Conservation (phyloP, 1,140 invertebrate species). For the Caenorhabditis briggsae region DNA sequence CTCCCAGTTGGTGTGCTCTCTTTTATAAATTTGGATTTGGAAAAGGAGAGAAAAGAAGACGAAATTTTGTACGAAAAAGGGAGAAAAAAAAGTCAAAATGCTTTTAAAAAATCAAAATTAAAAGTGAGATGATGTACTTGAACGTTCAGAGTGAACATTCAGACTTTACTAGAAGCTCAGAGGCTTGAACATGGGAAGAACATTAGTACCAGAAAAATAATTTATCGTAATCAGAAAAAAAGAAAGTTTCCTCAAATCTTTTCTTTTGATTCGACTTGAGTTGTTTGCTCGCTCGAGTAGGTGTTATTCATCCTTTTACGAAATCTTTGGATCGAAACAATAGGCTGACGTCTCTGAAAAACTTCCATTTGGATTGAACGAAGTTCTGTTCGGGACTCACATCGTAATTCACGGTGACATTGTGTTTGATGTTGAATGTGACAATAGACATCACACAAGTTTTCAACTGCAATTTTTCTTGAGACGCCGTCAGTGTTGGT, state of each 20-base stretch:
- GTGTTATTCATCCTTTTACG: background rate
- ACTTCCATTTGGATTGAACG: background rate
- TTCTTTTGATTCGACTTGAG: background rate
- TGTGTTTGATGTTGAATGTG: background rate
- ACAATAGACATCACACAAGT: background rate
- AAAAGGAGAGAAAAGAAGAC: too few species aligned
- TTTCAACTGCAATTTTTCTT: background rate
- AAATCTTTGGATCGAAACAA: background rate
- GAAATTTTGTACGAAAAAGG: too few species aligned
- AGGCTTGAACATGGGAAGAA: too few species aligned
- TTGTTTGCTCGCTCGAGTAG: background rate
- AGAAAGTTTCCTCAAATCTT: background rate
- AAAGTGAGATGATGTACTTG: too few species aligned
- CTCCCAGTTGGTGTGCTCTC: too few species aligned
- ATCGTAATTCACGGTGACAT: background rate
- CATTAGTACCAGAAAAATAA: background rate
- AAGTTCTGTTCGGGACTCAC: background rate
- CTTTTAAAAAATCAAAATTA: too few species aligned
- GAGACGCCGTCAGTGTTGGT: background rate
- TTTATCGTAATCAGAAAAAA: background rate
- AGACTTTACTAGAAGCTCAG: too few species aligned
- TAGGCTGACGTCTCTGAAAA: conserved; percentile 1
- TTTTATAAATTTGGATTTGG: too few species aligned
- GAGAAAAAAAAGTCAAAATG: too few species aligned
- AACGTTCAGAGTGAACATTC: too few species aligned